Conservation (phyloP, 2,888 invertebrate genomes). For the Idaea dimidiata region DNA sequence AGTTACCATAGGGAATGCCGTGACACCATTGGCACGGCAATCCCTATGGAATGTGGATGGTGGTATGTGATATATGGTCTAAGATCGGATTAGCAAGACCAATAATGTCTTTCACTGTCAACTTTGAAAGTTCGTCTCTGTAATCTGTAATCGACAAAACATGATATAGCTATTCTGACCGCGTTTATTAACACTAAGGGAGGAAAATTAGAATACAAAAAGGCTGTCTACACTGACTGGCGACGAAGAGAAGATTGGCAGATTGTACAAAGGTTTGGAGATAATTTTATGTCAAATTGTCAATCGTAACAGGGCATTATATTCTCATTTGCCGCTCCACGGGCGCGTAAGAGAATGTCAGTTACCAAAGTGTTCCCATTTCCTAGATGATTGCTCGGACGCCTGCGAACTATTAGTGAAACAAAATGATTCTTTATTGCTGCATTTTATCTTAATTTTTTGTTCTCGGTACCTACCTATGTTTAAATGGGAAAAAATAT, state of each 20-base stretch:
- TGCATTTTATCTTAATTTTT: background rate
- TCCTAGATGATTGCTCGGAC: background rate
- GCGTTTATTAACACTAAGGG: no score
- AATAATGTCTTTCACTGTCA: no score
- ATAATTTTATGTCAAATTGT: background rate
- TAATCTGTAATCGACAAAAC: no score
- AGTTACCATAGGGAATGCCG: no score
- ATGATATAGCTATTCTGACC: no score
- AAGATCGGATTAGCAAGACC: no score
- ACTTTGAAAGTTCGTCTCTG: no score
- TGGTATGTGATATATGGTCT: no score
- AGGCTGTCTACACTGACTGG: no score
- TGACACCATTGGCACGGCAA: no score
- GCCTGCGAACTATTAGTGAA: background rate
- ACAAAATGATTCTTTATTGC: conserved; percentile 3
- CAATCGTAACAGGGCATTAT: background rate
- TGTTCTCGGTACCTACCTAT: background rate
- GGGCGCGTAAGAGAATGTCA: conserved; percentile 13
- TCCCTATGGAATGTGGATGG: no score
- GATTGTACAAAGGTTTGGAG: background rate
- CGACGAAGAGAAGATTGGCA: background rate
- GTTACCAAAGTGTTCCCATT: conserved; percentile 11
- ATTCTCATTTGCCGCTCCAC: conserved; percentile 9
- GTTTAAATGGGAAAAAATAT: background rate
- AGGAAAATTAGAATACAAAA: no score